Conservation (phyloP, 2,888 invertebrate genomes). For the Eulithis testata region DNA sequence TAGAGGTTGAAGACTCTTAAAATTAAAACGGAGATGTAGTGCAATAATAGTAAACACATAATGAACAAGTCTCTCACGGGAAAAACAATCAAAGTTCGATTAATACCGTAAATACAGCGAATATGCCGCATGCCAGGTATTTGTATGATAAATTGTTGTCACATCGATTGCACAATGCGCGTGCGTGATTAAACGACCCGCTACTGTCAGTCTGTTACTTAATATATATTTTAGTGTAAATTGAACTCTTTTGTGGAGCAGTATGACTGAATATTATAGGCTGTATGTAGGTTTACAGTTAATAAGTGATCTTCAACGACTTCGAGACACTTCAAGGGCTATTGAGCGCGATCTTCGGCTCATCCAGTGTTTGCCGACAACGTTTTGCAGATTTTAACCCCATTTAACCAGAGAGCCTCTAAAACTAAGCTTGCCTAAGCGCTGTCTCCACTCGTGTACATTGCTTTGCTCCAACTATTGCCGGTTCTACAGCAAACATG, state of each 20-base stretch:
- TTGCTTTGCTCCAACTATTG: too few species aligned
- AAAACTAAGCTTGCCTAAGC: too few species aligned
- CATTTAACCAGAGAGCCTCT: too few species aligned
- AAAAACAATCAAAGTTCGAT: slow-evolving; percentile 54
- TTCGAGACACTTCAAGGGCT: too few species aligned
- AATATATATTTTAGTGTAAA: slow-evolving; percentile 2
- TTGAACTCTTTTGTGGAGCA: background rate
- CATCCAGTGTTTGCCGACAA: too few species aligned
- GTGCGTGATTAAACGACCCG: slow-evolving; percentile 52
- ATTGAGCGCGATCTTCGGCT: too few species aligned
- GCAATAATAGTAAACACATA: slow-evolving; percentile 8
- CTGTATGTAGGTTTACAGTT: background rate
- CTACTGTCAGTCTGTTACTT: slow-evolving; percentile 28
- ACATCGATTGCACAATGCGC: slow-evolving; percentile 51
- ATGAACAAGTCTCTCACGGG: slow-evolving; percentile 58
- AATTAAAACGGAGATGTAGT: background rate
- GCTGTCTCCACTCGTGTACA: too few species aligned
- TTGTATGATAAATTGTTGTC: slow-evolving; percentile 64
- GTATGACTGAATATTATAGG: background rate
- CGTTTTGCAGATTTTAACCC: too few species aligned
- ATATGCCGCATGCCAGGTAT: slow-evolving; percentile 45
- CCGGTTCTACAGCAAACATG: too few species aligned
- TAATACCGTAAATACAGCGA: slow-evolving; percentile 37
- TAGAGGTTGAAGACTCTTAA: too few species aligned
- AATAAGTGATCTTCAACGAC: too few species aligned